Base-by-base conservation (phyloP, 2,888 invertebrate genomes). In the Euzophera pinguis region DNA sequence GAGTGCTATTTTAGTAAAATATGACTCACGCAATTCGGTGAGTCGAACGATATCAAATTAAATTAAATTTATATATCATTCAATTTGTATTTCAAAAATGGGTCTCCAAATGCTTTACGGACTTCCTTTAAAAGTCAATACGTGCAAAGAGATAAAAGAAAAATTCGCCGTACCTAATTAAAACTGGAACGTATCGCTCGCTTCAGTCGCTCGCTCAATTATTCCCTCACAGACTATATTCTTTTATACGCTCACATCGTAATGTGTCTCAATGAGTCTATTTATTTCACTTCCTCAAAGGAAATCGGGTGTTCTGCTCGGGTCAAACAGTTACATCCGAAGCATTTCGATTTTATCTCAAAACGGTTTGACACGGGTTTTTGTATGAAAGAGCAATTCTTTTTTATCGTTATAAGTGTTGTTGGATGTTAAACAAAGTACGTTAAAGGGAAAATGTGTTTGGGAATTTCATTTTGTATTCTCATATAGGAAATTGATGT, bases 161-260 rank as follows among this genome's bases (percentile, higher is more conserved):
- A 32, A 32, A 3, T 7, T 10, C 14, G 13, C 13, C 4, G 5
- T 1, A 38, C 1, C 1, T 12, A 38, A 3, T 12, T 13, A 37
- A 12, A 6, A 8, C 13, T 38, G 4, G 14, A 1, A 37, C 4
- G 14, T 6, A 38, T 14, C 9, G 7, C 9, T 45, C 14, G 10
- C 34, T 32, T 13, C 22, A 45, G 3, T 22, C 22, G 22, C 22
- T 22, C 32, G 27, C 32, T 4, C 8, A 8, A 43, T 43, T 43
- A 43, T 27, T 27, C 43, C 43, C 32, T 32, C 13, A 45, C 13
- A 29, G 43, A 22, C 22, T 22, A 7, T 32, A 10, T 64, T 68
- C 64, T 65, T 67, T 69, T 69, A 62, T 58, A 57, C 50, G 27
- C 10, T 32, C 8, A 3, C 29, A 4, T 10, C 39, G 55, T 58